These are phyloP conservation scores for Adineta ricciae DNA, from an alignment of 2,888 invertebrate species.

Conservation along the genomic window DNA sequence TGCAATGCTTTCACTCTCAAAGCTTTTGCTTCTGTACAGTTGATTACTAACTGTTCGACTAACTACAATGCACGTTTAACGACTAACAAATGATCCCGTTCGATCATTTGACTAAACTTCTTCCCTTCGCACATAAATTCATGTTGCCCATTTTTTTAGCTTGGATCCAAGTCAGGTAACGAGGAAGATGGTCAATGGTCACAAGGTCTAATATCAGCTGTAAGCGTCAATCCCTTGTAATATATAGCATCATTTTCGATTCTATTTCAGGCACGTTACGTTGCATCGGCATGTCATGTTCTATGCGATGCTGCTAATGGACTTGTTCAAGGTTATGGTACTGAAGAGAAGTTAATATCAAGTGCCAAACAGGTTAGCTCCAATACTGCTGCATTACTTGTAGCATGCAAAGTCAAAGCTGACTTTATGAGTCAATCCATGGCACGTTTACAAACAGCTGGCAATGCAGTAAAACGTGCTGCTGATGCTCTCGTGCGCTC, in stretches of 20 bases:
- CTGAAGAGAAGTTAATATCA: constrained; percentile 88
- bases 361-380: constrained; percentile 81
- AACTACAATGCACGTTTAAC: background rate
- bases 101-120: too few relatives aligned
- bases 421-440: constrained; percentile 89
- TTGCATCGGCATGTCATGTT: constrained; percentile 92
- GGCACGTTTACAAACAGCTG: constrained; percentile 62
- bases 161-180: background rate
- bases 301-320: constrained; percentile 95
- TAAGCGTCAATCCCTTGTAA: constrained; percentile 35
- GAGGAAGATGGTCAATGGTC: constrained; percentile 87
- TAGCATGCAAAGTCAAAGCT: constrained; percentile 96
- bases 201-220: constrained; percentile 82
- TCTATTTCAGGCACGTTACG: constrained; percentile 63
- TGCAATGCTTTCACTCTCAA: background rate
- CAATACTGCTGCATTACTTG: constrained; percentile 87
- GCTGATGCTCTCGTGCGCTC: constrained; percentile 92
- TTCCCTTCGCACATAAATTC: too few relatives aligned
- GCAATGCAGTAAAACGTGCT: constrained; percentile 84
- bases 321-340: constrained; percentile 63
- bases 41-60: background rate
- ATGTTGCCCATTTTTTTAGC: background rate
- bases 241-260: background rate
- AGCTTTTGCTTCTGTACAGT: background rate
- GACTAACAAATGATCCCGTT: too few relatives aligned